Percentiles rank a stretch among this genome's conserved stretches.
phyloP scores from a whole-genome alignment of 2,113 vertebrate genomes.

The Falcunculus frontatus region DNA sequence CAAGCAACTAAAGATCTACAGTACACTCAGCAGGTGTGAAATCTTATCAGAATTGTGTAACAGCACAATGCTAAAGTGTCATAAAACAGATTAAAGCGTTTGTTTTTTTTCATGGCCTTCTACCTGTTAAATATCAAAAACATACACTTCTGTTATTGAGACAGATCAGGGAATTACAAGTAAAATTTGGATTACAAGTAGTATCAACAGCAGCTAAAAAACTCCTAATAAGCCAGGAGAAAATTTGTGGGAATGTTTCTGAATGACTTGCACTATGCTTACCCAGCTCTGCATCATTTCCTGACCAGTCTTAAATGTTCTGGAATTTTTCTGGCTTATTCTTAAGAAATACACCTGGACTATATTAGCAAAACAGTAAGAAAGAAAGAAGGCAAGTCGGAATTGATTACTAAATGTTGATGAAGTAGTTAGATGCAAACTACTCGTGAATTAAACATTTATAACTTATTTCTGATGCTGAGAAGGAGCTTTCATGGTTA shows the following conservation, averaged over 20 bases:
- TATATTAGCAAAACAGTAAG: not conserved
- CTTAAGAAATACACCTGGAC: not conserved
- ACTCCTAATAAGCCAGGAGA: not conserved
- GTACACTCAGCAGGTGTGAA: not conserved
- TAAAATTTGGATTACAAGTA: not conserved
- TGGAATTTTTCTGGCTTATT: not conserved
- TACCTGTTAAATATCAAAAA: not conserved
- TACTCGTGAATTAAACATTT: not conserved
- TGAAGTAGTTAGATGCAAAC: not conserved
- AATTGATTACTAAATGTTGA: not conserved
- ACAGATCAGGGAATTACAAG: not conserved
- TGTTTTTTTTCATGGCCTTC: fast-evolving
- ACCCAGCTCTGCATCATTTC: not conserved
- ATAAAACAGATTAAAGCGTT: not conserved
- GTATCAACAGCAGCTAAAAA: not conserved
- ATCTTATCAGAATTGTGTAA: not conserved
- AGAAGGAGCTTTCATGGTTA: not conserved
- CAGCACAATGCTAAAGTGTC: not conserved
- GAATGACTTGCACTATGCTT: not conserved
- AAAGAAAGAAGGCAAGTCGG: not conserved
- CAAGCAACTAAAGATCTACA: not conserved
- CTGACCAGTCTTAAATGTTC: not conserved
- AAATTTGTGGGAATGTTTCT: not conserved
- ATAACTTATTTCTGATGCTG: not conserved
- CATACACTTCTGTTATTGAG: not conserved